Base-by-base conservation (phyloP, 2,888 invertebrate genomes). In the Galerucella nymphaeae region DNA sequence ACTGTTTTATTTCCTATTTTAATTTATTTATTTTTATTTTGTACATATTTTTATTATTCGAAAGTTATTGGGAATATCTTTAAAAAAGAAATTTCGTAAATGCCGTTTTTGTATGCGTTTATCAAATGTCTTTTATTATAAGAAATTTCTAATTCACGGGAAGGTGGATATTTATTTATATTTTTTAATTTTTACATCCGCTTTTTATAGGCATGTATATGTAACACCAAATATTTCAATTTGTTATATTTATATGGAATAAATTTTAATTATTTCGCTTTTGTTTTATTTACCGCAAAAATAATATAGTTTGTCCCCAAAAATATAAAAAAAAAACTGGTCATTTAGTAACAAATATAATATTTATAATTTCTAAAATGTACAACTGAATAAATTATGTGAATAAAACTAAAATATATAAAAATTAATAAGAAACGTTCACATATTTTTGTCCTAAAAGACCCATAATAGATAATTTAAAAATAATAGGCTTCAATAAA, bases 1-100 rank as follows among this genome's bases (percentile, higher is more conserved):
- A 30, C 30, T 30, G 30, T 30, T 62, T 53, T 59, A n/a, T n/a
- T n/a, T n/a, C n/a, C n/a, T n/a, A 62, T 72, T 70, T 74, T 66
- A 66, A 75, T 65, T 65, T 61, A 71, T 64, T 72, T 65, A 64
- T 75, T 75, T 72, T 59, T 67, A 62, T 63, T 62, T 63, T 74
- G 74, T 76, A 76, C 70, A 75, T 75, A 75, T 50, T 67, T 74
- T 57, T 70, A 66, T 71, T 59, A 42, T 69, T 64, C 63, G n/a
- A 55, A 53, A 57, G 62, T 58, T 71, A 65, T 75, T 78, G 78
- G 76, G 70, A 74, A 78, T 76, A 71, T 67, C 71, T 75, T 76
- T 72, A 55, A 59, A 73, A 62, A 77, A 75, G 76, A 75, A 76
- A 74, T 76, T 76, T 74, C 72, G 70, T 76, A 73, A 75, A 75